These are phyloP conservation scores for Entomobrya proxima DNA, from an alignment of 2,888 invertebrate genomes.

Conservation along the genomic window DNA sequence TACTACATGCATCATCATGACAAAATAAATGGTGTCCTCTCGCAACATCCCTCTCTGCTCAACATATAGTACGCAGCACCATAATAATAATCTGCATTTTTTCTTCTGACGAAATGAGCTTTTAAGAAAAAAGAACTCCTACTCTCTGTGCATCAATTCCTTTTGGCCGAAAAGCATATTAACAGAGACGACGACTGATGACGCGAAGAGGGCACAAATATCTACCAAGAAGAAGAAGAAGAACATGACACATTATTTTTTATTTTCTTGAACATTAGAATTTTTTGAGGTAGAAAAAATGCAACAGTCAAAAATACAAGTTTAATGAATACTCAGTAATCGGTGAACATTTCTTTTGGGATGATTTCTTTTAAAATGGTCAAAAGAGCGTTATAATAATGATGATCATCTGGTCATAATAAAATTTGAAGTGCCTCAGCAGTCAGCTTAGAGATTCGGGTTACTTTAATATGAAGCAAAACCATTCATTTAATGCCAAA, in stretches of 20 bases:
- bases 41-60: neutral
- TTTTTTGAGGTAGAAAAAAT: neutral
- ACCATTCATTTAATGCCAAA: constrained; percentile 34
- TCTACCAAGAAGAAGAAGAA: neutral
- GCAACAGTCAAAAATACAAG: neutral
- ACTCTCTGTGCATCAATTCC: constrained; percentile 28
- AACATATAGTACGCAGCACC: neutral
- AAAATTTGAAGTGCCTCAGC: constrained; percentile 5
- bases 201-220: neutral
- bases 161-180: constrained; percentile 18
- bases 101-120: neutral
- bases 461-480: constrained; percentile 26
- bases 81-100: constrained; percentile 23
- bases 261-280: constrained; percentile 9
- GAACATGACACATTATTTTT: constrained; percentile 39
- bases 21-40: constrained; percentile 49
- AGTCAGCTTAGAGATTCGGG: constrained; percentile 17
- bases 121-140: constrained; percentile 6
- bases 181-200: neutral
- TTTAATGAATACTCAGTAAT: constrained; percentile 4
- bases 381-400: constrained; percentile 22
- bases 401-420: too few relatives aligned
- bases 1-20: constrained; percentile 14
- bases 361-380: constrained; percentile 37
- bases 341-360: neutral